phyloP scores from a whole-genome alignment of 2,797 vertebrate genomes.

The Oryzias sinensis region DNA sequence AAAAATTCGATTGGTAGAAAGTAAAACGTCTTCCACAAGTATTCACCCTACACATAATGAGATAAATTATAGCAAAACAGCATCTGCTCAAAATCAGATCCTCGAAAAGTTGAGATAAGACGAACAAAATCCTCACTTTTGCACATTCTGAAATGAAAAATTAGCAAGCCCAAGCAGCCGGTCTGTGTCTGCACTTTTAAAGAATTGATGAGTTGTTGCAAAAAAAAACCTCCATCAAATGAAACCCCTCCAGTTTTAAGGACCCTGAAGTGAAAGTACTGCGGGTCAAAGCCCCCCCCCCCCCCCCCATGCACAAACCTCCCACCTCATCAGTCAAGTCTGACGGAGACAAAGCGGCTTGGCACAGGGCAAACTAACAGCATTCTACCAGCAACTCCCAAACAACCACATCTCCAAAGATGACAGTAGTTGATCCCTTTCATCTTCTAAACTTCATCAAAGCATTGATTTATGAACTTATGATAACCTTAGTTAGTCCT shows the following conservation, averaged over 20 bases:
- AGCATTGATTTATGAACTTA: not conserved
- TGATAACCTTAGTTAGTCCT: not conserved
- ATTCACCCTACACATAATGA: no score
- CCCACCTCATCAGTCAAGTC: constrained; percentile 73
- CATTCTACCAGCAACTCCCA: constrained; percentile 18
- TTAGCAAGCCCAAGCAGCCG: constrained; percentile 29
- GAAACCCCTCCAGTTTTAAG: constrained; percentile 38
- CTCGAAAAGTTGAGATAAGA: constrained; percentile 18
- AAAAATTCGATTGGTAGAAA: no score
- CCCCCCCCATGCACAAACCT: constrained; percentile 34
- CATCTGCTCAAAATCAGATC: constrained; percentile 44
- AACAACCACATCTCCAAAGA: constrained; percentile 27
- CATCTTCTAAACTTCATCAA: constrained; percentile 6
- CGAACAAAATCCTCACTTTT: constrained; percentile 25
- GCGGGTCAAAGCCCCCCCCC: constrained; percentile 49
- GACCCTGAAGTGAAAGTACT: constrained; percentile 58
- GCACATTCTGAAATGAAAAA: constrained; percentile 23
- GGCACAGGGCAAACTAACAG: constrained; percentile 5
- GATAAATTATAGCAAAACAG: not conserved
- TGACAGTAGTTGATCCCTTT: constrained; percentile 19
- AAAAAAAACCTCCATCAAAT: constrained; percentile 39
- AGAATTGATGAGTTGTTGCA: constrained; percentile 44
- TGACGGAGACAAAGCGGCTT: constrained; percentile 24
- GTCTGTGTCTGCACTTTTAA: constrained; percentile 43
- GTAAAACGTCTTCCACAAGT: no score